Conservation (phyloP, 2,113 vertebrate species). For the Cheilinus undulatus region DNA sequence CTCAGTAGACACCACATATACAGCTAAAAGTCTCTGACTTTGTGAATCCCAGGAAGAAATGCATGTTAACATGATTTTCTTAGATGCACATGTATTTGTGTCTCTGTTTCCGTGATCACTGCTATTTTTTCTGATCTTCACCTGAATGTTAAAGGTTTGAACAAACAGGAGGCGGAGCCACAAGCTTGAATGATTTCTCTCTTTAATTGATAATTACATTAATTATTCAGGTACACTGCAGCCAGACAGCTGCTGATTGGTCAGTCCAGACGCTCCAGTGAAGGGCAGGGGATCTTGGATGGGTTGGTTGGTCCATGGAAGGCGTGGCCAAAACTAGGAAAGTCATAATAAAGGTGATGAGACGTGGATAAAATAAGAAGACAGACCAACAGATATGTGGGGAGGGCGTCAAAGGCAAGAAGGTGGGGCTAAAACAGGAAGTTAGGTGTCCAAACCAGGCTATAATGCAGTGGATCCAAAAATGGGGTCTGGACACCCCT, state of each 20-base stretch:
- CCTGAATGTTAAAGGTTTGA: not conserved
- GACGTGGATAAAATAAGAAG: not conserved
- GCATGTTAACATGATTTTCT: no score
- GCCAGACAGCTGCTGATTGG: slow-evolving; percentile 58
- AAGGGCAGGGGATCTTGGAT: slow-evolving; percentile 26
- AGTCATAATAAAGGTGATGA: not conserved
- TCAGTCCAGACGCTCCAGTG: slow-evolving; percentile 5
- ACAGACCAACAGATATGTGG: not conserved
- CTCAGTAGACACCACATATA: no score
- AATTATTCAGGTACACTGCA: slow-evolving; percentile 47
- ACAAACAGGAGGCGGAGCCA: slow-evolving; percentile 45
- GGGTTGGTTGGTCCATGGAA: not conserved
- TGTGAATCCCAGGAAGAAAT: no score
- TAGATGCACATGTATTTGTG: no score
- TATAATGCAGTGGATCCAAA: no score
- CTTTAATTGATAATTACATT: slow-evolving; percentile 70
- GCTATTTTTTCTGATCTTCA: no score
- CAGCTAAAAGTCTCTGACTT: no score
- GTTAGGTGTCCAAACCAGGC: not conserved
- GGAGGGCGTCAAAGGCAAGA: not conserved
- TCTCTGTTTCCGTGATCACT: no score
- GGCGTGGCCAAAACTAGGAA: slow-evolving; percentile 9
- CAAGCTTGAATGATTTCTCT: slow-evolving; percentile 38
- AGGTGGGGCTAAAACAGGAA: not conserved
- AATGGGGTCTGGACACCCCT: no score